Conservation (phyloP, 2,113 vertebrate genomes). For the Brienomyrus longianalis region DNA sequence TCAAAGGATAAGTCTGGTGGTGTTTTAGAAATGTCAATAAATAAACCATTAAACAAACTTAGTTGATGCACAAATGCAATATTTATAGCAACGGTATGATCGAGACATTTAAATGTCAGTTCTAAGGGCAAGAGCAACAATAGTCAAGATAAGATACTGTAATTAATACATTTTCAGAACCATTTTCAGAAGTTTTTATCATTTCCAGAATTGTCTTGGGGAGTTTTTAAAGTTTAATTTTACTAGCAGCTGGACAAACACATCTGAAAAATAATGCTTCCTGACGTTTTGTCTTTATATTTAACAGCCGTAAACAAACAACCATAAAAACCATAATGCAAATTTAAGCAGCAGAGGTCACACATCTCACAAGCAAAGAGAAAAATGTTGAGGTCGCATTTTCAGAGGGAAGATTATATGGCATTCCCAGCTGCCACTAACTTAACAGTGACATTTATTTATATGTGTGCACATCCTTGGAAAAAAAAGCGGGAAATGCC, state of each 20-base stretch:
- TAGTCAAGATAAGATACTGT: background rate
- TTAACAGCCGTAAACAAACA: slow-evolving; percentile 5
- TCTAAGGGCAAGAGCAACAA: background rate
- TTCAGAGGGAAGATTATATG: slow-evolving; percentile 3
- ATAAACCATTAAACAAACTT: background rate
- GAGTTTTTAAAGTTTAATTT: background rate
- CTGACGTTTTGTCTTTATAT: background rate
- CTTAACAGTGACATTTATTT: slow-evolving; percentile 2
- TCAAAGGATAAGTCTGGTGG: background rate
- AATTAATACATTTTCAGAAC: background rate
- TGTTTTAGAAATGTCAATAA: background rate
- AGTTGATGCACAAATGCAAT: background rate
- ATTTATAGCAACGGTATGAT: background rate
- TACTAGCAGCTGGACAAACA: slow-evolving; percentile 1
- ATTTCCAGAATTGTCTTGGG: background rate
- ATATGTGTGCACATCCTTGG: background rate
- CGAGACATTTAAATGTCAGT: background rate
- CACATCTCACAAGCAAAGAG: background rate
- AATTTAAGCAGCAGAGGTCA: background rate
- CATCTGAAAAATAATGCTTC: background rate
- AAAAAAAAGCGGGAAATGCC: background rate
- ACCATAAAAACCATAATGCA: slow-evolving; percentile 10
- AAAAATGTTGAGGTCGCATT: slow-evolving; percentile 7
- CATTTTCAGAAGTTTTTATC: background rate
- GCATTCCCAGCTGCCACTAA: background rate